phyloP scores from a whole-genome alignment of 2,888 invertebrate species.

The Bellardia bayeri region DNA sequence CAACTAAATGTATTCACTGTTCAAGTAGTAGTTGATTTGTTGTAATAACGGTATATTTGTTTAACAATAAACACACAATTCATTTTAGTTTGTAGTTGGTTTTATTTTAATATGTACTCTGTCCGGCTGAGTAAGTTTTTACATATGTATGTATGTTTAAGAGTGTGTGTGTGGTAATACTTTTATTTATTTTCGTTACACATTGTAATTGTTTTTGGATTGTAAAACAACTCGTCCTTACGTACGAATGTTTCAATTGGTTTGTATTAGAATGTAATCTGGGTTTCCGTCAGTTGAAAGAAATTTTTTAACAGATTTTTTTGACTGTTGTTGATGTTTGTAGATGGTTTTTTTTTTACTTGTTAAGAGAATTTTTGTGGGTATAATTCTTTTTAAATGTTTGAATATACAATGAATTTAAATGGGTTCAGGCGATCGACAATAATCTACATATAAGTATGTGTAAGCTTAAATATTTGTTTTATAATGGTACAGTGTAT shows the following conservation, averaged over 20 bases:
- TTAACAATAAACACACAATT: slow-evolving; percentile 56
- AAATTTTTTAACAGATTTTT: background rate
- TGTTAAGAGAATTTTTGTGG: background rate
- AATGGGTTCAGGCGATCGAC: background rate
- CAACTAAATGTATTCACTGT: slow-evolving; percentile 31
- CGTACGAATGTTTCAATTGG: slow-evolving; percentile 52
- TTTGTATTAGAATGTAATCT: slow-evolving; percentile 53
- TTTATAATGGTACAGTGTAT: too few relatives aligned
- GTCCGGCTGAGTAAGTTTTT: background rate
- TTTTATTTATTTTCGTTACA: slow-evolving; percentile 21
- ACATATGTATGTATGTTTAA: background rate
- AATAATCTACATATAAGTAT: too few relatives aligned
- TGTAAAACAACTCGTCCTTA: background rate
- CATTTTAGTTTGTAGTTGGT: slow-evolving; percentile 28
- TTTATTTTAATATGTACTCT: background rate
- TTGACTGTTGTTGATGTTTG: too few relatives aligned
- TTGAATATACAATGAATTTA: background rate
- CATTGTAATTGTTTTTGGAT: slow-evolving; percentile 24
- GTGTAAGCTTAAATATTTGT: too few relatives aligned
- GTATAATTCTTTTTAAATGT: background rate
- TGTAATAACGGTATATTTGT: slow-evolving; percentile 60
- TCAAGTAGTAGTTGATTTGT: slow-evolving; percentile 54
- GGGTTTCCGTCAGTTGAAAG: slow-evolving; percentile 23
- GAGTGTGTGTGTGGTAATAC: background rate
- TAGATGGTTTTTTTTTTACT: background rate